These are phyloP conservation scores for Tolmerus cingulatus DNA, from an alignment of 2,888 invertebrate genomes.

Conservation along the genomic window DNA sequence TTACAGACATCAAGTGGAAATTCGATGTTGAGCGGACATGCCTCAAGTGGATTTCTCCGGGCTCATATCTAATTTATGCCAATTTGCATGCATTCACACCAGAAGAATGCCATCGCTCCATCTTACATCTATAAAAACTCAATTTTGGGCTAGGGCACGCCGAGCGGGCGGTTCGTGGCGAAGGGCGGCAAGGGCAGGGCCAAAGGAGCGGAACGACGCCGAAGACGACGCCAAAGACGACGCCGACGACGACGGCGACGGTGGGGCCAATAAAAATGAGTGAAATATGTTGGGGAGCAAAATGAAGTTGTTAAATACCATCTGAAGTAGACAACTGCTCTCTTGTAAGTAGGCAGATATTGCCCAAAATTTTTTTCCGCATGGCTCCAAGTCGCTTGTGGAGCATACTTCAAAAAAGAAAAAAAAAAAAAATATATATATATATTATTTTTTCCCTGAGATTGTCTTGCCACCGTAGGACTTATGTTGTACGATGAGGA, in stretches of 20 bases:
- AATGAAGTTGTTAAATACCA: slow-evolving; percentile 32
- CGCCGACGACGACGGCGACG: not conserved
- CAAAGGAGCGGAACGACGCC: not conserved
- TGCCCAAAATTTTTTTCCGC: not conserved
- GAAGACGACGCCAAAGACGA: not conserved
- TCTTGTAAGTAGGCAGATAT: slow-evolving; percentile 4
- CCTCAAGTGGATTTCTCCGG: slow-evolving; percentile 2
- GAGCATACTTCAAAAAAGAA: not conserved
- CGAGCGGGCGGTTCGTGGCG: not conserved
- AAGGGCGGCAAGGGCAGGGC: not conserved
- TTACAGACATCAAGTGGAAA: slow-evolving; percentile 15
- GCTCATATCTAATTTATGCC: slow-evolving; percentile 44
- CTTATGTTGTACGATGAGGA: not conserved
- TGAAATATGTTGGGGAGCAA: slow-evolving; percentile 21
- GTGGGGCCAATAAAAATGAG: not conserved
- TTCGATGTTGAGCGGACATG: slow-evolving; percentile 17
- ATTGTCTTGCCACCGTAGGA: not conserved
- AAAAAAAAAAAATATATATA: too few relatives aligned
- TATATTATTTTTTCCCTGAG: not conserved
- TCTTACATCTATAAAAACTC: slow-evolving; percentile 43
- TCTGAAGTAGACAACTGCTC: slow-evolving; percentile 17
- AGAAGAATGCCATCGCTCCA: slow-evolving; percentile 35
- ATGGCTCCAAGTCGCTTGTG: not conserved
- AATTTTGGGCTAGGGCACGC: slow-evolving; percentile 23
- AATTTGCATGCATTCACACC: slow-evolving; percentile 46